A percentile compares a stretch with the other conserved stretches of the same genome.
phyloP scores from a whole-genome alignment of 1,140 invertebrate species.

The Venustaconcha ellipsiformis region DNA sequence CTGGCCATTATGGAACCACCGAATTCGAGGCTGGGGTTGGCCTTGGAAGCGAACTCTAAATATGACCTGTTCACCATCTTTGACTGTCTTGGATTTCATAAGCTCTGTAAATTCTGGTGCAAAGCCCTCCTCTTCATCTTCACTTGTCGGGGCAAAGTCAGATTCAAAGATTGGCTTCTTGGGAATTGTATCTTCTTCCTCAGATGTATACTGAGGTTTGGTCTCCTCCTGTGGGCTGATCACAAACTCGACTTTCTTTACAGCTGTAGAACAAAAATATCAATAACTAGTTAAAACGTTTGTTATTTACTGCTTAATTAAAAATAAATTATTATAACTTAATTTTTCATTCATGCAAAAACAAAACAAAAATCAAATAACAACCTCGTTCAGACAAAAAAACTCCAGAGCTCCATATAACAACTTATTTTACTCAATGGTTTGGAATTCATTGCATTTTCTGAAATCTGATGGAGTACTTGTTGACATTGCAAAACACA shows the following conservation, averaged over 20 bases:
- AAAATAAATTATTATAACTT: too few relatives aligned
- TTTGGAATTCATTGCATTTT: too few relatives aligned
- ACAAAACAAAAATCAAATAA: too few relatives aligned
- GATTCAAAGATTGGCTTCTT: slow-evolving; percentile 38
- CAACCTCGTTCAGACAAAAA: too few relatives aligned
- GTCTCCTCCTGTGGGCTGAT: slow-evolving; percentile 24
- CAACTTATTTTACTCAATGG: too few relatives aligned
- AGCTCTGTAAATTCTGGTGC: slow-evolving; percentile 63
- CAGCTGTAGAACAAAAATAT: slow-evolving; percentile 39
- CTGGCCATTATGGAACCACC: slow-evolving; percentile 65
- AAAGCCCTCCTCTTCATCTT: slow-evolving; percentile 48
- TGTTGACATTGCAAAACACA: too few relatives aligned
- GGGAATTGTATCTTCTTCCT: slow-evolving; percentile 30
- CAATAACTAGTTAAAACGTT: slow-evolving; percentile 1
- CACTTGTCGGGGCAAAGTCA: slow-evolving; percentile 36
- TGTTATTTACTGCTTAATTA: too few relatives aligned
- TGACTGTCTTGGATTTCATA: slow-evolving; percentile 55
- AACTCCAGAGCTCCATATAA: too few relatives aligned
- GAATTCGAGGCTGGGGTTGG: slow-evolving; percentile 60
- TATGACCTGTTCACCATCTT: slow-evolving; percentile 61
- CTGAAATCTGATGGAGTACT: too few relatives aligned
- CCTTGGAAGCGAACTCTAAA: slow-evolving; percentile 59
- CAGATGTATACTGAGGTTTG: slow-evolving; percentile 16
- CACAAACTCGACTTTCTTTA: slow-evolving; percentile 50
- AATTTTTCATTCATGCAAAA: too few relatives aligned